These are phyloP conservation scores for Pseudopipra pipra DNA, from an alignment of 2,113 vertebrate species.

Conservation along the genomic window DNA sequence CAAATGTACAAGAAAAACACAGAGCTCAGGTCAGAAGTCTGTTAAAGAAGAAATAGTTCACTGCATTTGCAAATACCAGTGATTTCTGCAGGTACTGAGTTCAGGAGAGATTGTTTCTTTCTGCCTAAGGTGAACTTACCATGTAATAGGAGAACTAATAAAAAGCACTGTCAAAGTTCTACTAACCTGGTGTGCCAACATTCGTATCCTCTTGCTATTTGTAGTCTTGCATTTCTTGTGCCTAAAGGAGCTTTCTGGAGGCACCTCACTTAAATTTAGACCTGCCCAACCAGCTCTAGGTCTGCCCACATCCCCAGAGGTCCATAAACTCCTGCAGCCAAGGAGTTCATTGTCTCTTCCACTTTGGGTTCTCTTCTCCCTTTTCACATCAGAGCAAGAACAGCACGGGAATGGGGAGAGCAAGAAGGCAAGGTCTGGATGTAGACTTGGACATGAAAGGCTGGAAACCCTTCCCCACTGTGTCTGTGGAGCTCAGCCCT, in stretches of 20 bases:
- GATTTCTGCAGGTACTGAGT: background rate
- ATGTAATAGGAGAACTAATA: background rate
- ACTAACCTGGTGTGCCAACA: background rate
- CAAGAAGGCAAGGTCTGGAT: background rate
- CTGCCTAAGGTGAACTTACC: background rate
- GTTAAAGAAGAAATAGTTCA: background rate
- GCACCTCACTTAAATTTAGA: background rate
- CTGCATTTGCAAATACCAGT: background rate
- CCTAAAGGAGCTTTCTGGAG: background rate
- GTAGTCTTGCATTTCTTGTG: background rate
- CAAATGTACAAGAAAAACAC: background rate
- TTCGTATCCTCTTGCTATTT: background rate
- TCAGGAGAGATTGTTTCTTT: background rate
- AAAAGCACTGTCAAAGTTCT: background rate
- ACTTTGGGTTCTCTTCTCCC: background rate
- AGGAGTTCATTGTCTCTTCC: background rate
- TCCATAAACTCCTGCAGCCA: background rate
- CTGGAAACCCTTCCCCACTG: background rate
- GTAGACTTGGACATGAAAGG: background rate
- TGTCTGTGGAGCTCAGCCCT: background rate
- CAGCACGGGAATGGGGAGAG: background rate
- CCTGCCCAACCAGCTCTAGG: background rate
- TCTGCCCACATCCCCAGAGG: too few species aligned
- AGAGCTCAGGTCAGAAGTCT: background rate
- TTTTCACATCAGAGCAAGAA: background rate